Conservation (phyloP, 2,113 vertebrate species). For the Daphoenositta chrysoptera region DNA sequence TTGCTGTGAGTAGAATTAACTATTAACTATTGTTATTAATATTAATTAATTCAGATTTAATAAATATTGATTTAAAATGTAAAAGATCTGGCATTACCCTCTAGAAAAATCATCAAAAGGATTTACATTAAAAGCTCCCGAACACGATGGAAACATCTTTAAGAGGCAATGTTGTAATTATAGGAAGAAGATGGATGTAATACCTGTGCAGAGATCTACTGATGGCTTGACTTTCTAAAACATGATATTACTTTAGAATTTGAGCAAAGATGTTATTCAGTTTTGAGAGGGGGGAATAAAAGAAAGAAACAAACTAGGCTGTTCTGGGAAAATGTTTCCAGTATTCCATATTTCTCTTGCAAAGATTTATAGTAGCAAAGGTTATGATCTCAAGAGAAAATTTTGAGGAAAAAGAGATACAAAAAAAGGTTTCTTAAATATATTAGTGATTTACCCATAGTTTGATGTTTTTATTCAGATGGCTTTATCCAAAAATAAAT, state of each 20-base stretch:
- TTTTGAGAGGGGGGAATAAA: rapidly evolving
- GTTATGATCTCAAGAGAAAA: background rate
- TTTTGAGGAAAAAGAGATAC: background rate
- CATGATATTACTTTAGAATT: background rate
- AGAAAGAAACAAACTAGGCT: background rate
- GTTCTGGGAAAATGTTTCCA: background rate
- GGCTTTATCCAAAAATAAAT: background rate
- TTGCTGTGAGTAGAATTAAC: background rate
- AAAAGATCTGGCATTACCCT: background rate
- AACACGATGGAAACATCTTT: background rate
- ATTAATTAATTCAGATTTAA: constrained; percentile 10
- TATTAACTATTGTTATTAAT: too few species aligned
- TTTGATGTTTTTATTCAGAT: background rate
- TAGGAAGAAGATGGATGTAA: background rate
- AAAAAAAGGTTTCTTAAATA: background rate
- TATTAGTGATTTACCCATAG: background rate
- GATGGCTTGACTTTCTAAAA: background rate
- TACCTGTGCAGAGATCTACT: background rate
- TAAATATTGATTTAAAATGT: background rate
- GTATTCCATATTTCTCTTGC: background rate
- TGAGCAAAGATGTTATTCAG: background rate
- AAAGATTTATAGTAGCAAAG: background rate
- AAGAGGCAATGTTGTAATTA: background rate
- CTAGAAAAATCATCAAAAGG: background rate
- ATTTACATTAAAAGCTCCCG: background rate